These are phyloP conservation scores for Aphidius colemani DNA, from an alignment of 2,888 invertebrate genomes.

Conservation along the genomic window DNA sequence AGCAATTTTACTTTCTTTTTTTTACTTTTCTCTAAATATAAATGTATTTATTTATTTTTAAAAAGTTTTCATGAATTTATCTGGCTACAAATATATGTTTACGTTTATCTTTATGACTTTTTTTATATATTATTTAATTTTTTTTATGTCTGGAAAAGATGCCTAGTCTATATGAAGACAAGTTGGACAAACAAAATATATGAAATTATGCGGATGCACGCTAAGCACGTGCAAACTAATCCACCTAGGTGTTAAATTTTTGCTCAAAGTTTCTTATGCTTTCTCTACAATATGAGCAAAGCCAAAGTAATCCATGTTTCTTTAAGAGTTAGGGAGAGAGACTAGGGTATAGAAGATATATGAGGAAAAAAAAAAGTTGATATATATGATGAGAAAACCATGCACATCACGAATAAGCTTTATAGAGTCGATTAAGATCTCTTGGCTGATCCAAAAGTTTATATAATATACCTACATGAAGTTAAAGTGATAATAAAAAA, in stretches of 20 bases:
- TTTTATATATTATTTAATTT: background rate
- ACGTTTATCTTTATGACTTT: background rate
- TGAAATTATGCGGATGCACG: constrained; percentile 23
- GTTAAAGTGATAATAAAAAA: no score
- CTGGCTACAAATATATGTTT: background rate
- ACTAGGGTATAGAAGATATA: no score
- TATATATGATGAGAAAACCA: no score
- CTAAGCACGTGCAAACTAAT: constrained; percentile 22
- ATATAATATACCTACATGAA: no score
- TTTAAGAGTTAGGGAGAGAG: no score
- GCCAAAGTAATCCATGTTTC: no score
- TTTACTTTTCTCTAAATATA: background rate
- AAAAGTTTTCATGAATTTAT: background rate
- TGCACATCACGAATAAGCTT: no score
- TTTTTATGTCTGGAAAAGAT: background rate
- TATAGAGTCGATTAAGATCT: no score
- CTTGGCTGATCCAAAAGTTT: no score
- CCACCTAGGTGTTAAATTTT: constrained; percentile 16
- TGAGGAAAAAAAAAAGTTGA: background rate
- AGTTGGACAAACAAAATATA: constrained; percentile 17
- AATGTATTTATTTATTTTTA: no score
- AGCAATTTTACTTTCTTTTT: constrained; percentile 13
- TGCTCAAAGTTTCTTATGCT: background rate
- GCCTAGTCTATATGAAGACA: background rate
- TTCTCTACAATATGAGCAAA: no score